Percentiles rank a stretch among this genome's conserved stretches.
Evolutionary conservation across 2,797 vertebrate species (phyloP).

Genomic region (Vultur gryphus): DNA sequence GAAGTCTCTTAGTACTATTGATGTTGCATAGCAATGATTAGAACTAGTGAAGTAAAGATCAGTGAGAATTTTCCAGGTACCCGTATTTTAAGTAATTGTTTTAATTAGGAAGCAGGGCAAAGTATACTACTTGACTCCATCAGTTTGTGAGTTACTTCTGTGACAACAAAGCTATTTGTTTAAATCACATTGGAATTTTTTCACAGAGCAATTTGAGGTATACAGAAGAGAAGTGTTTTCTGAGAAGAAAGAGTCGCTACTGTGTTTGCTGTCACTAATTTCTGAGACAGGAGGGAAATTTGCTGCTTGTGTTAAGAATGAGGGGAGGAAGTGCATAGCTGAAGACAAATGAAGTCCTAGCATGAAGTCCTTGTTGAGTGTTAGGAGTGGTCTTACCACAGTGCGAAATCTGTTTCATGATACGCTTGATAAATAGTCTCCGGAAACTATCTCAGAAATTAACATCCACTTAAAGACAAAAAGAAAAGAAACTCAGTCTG

Average conservation of each 20-base stretch:
- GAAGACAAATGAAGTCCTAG: not conserved
- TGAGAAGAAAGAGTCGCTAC: not conserved
- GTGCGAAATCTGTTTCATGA: not conserved
- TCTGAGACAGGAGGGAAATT: not conserved
- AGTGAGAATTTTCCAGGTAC: not conserved
- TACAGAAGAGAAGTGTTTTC: not conserved
- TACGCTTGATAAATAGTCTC: not conserved
- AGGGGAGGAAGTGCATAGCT: not conserved
- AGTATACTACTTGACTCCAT: not conserved
- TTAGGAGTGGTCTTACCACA: not conserved
- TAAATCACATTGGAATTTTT: not conserved
- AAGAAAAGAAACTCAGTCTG: not conserved
- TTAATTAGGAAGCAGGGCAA: not conserved
- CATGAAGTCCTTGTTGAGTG: not conserved
- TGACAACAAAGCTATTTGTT: not conserved
- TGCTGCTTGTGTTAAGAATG: not conserved
- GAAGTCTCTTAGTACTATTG: not conserved
- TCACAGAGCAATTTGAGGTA: not conserved
- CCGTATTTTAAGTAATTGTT: not conserved
- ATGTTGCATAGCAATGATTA: not conserved
- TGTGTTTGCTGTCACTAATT: not conserved
- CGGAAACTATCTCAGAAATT: not conserved
- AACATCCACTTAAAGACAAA: not conserved
- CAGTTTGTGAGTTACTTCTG: not conserved
- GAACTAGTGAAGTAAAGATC: not conserved